Conservation (phyloP, 2,888 invertebrate genomes). For the Nymphalis urticae region DNA sequence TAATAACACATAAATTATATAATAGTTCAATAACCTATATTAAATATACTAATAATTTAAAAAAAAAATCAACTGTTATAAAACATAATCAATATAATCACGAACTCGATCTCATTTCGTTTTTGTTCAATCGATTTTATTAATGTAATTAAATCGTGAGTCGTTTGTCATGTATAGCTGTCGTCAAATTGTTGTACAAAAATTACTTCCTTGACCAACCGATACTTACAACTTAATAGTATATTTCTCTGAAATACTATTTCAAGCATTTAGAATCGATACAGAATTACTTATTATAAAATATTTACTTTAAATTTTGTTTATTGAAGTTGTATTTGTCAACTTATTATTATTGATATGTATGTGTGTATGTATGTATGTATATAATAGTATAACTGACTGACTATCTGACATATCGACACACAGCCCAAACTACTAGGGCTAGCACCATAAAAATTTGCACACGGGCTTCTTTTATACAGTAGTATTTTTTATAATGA, state of each 20-base stretch:
- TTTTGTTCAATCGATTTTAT: slow-evolving; percentile 3
- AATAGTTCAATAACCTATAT: neutral
- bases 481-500: too few species aligned
- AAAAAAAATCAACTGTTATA: neutral
- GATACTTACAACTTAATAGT: slow-evolving; percentile 17
- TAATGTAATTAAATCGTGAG: slow-evolving; percentile 27
- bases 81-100: neutral
- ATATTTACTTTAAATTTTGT: too few species aligned
- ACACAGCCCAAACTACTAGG: too few species aligned
- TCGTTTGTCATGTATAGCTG: slow-evolving; percentile 21
- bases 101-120: neutral
- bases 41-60: neutral
- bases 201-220: slow-evolving; percentile 28
- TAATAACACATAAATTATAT: too few species aligned
- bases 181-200: slow-evolving; percentile 18
- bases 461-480: too few species aligned
- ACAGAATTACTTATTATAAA: neutral
- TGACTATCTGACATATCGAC: too few species aligned
- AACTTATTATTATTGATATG: too few species aligned
- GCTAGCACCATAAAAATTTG: too few species aligned
- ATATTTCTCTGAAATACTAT: slow-evolving; percentile 12
- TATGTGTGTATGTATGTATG: too few species aligned
- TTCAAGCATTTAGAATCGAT: slow-evolving; percentile 9
- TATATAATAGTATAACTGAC: too few species aligned
- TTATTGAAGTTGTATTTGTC: too few species aligned